These are phyloP conservation scores for Aegotheles bennettii DNA, from an alignment of 2,113 vertebrate genomes.

Conservation along the genomic window DNA sequence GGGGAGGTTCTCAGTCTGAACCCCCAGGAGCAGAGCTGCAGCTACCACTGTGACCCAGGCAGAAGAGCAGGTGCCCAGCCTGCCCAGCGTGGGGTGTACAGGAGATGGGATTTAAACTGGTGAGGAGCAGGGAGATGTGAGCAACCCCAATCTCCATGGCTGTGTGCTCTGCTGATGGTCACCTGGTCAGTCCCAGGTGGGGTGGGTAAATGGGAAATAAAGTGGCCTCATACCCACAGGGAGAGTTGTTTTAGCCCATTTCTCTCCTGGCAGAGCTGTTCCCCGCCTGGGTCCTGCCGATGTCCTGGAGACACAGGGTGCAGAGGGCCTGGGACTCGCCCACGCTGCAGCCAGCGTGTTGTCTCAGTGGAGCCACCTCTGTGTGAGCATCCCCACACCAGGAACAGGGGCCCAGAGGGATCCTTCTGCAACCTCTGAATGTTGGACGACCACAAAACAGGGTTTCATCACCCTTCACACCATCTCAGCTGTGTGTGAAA, in stretches of 20 bases:
- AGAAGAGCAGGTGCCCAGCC: not conserved
- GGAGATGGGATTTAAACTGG: not conserved
- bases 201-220: not conserved
- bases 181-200: not conserved
- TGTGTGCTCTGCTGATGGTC: not conserved
- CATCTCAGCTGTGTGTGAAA: rapidly evolving
- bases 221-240: not conserved
- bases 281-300: rapidly evolving
- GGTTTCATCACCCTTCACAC: not conserved
- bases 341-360: rapidly evolving
- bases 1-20: not conserved
- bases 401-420: not conserved
- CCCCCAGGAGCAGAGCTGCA: not conserved
- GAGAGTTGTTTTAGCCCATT: rapidly evolving
- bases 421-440: not conserved
- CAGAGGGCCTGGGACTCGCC: not conserved
- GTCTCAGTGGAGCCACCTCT: not conserved
- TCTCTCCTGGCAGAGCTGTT: not conserved
- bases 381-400: rapidly evolving
- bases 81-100: not conserved
- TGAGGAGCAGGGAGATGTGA: rapidly evolving
- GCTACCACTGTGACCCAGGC: not conserved
- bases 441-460: not conserved
- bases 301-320: not conserved
- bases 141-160: rapidly evolving